phyloP scores from a whole-genome alignment of 2,888 invertebrate genomes.

The Ashinkailepas kermadecensis region DNA sequence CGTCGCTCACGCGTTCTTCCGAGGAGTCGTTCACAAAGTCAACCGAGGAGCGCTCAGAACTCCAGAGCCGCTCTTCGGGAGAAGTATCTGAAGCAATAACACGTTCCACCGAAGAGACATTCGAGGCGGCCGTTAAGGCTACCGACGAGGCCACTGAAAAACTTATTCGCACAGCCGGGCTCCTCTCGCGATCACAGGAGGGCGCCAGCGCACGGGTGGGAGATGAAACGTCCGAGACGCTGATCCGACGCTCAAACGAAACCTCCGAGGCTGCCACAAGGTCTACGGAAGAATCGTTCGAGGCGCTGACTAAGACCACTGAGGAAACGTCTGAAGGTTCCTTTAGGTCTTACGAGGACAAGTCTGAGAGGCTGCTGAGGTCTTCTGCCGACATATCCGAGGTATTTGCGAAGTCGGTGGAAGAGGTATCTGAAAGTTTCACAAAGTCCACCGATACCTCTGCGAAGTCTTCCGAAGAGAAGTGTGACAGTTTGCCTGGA shows the following conservation, averaged over 20 bases:
- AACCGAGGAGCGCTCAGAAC: not conserved
- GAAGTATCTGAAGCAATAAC: slow-evolving; percentile 1
- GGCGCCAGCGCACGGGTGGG: not conserved
- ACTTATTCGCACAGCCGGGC: not conserved
- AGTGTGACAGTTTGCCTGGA: not conserved
- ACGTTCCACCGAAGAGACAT: not conserved
- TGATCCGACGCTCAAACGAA: not conserved
- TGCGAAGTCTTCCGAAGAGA: not conserved
- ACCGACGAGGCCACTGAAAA: slow-evolving; percentile 7
- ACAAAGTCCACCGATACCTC: not conserved
- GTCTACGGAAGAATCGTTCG: not conserved
- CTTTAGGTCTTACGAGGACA: not conserved
- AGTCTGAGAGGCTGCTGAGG: not conserved
- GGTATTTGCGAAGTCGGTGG: not conserved
- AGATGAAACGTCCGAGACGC: not conserved
- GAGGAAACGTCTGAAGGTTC: not conserved
- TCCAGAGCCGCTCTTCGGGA: not conserved
- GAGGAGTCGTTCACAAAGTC: not conserved
- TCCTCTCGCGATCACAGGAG: not conserved
- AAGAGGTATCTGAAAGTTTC: not conserved
- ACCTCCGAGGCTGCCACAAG: not conserved
- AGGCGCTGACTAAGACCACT: not conserved
- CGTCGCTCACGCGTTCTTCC: not conserved
- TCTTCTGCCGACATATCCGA: not conserved
- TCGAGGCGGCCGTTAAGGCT: slow-evolving; percentile 6